Base-by-base conservation (phyloP, 2,797 vertebrate species). In the Sparus aurata region DNA sequence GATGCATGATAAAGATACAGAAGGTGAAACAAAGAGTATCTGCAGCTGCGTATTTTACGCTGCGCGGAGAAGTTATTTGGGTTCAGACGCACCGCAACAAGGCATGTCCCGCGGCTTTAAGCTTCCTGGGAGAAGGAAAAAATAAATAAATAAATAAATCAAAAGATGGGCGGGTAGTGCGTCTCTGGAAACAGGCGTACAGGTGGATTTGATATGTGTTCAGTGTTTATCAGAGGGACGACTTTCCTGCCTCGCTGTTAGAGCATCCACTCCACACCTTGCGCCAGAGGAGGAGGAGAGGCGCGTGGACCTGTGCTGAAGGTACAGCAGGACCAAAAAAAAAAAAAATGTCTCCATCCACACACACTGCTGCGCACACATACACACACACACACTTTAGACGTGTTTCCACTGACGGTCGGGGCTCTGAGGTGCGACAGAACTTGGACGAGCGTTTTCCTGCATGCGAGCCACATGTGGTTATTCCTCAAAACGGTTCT, bases 51-150 rank as follows among this genome's bases (percentile, higher is more conserved):
- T 90, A 90, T 91, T 89, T 88, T 85, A 87, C 86, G 85, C 82
- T 82, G 87, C 83, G 67, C 75, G 74, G 57, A 85, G 89, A 95
- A 94, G 92, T 94, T 94, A 77, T 92, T 84, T 79, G 69, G 89
- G 80, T 79, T 90, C 85, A 85, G 69, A 41, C 68, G 80, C 43
- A 77, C 81, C 57, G 81, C 76, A 76, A 72, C 57, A 41, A 83
- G 71, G 72, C 81, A 77, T 81, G 83, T 83, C 77, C 79, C 75
- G 65, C 57, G 60, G 82, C 79, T 88, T 77, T 59, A 57, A 27
- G 79, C 71, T 74, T 82, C 60, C 63, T 22, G 20, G 70, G 61
- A 17, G 46, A 60, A 8, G 6, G 6, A 1, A 1, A 8, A 8
- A 25, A 25, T 25, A 25, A 25, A 25, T 25, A 25, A 25, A 25